Evolutionary conservation across 2,888 invertebrate species (phyloP), one percentile per base, ranked within the genome.

Genomic region (Ichneumoninae sp.): DNA sequence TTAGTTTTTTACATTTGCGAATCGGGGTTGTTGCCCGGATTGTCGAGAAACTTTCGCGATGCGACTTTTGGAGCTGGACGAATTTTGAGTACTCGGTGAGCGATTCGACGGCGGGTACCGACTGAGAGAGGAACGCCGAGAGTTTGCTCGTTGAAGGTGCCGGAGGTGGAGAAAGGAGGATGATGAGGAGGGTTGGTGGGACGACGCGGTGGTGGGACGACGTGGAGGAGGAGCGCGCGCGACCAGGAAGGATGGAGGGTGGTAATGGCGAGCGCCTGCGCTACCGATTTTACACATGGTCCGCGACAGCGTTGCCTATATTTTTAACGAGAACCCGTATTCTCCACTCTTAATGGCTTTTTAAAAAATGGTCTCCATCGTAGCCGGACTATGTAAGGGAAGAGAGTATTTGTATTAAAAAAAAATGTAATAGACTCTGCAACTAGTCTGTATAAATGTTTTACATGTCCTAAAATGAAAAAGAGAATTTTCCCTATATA

Each of bases 261-360:
- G 72, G 71, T 44, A 77, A 62, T 72, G 76, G 77, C 52, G 74
- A 82, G 89, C 88, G 90, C 88, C 86, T 90, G 89, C 89, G 89
- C 90, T 84, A 74, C 87, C 80, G 82, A 86, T 87, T 87, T 89
- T 87, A 86, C 89, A 89, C 89, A 89, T 89, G 89, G 88, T 89
- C 87, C 85, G 79, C 86, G 88, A 83, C 82, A 84, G 89, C 85
- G 86, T 85, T 88, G 87, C 74, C 82, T 71, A 85, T 79, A 85
- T 78, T 72, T 62, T 36, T 26, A 22, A n/a, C 68, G 69, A n/a
- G 44, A 0, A 16, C 52, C n/a, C 57, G 66, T 76, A 72, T 62
- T 44, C 30, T n/a, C 40, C 40, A 13, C 22, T 30, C 36, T 66
- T 13, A 33, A 13, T 36, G 70, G 16, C 33, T 47, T 16, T 19